Conservation (phyloP, 2,888 invertebrate genomes). For the Tiphia femorata region DNA sequence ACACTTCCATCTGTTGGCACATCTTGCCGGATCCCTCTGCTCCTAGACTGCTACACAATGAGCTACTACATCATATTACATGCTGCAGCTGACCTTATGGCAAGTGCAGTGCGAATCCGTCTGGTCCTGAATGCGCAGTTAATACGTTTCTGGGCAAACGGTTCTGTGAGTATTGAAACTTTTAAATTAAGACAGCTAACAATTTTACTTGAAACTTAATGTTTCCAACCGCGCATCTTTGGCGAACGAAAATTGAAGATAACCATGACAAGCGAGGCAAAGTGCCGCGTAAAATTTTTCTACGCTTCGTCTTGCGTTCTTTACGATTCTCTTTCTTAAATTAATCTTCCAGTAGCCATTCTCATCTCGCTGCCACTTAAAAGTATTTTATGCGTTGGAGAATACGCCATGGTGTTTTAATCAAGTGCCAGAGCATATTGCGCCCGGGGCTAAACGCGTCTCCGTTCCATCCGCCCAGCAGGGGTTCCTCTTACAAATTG, state of each 20-base stretch:
- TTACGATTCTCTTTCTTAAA: too few relatives aligned
- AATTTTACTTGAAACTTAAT: too few relatives aligned
- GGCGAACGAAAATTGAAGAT: too few relatives aligned
- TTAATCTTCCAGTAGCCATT: constrained; percentile 35
- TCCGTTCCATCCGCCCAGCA: constrained; percentile 47
- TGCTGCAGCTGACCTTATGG: constrained; percentile 49
- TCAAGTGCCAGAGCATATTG: constrained; percentile 64
- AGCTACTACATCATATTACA: constrained; percentile 56
- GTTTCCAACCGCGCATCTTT: too few relatives aligned
- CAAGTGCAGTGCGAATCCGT: constrained; percentile 26
- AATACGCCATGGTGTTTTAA: constrained; percentile 59
- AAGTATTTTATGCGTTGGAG: constrained; percentile 45
- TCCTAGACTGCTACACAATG: constrained; percentile 42
- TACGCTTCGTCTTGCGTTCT: too few relatives aligned
- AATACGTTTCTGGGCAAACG: too few relatives aligned
- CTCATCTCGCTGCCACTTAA: constrained; percentile 41
- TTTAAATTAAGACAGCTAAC: too few relatives aligned
- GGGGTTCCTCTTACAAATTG: constrained; percentile 66
- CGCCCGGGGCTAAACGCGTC: constrained; percentile 55
- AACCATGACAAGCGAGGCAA: too few relatives aligned
- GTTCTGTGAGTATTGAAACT: too few relatives aligned
- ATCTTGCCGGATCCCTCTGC: constrained; percentile 51
- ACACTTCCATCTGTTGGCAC: constrained; percentile 67
- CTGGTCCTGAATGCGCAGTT: too few relatives aligned
- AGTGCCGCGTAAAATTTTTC: too few relatives aligned